Evolutionary conservation across 2,797 vertebrate species (phyloP), one percentile per base, ranked within the genome.

Genomic region (Tinamus major): DNA sequence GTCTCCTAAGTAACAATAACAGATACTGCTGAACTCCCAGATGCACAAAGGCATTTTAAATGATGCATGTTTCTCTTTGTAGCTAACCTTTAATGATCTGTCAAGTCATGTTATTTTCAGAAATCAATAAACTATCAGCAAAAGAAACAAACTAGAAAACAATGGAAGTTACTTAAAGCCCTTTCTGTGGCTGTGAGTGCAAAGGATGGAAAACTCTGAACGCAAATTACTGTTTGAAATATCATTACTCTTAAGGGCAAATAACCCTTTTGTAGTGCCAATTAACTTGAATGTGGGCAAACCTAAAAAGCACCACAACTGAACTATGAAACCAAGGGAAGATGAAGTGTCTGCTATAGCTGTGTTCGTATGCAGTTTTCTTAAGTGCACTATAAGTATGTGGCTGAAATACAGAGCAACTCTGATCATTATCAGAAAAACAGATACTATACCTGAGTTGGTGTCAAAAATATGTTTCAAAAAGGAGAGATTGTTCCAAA

Each of bases 1-100:
- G 95, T 84, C 67, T 85, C 80, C 58, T 74, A 90, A 93, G 85
- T 76, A 85, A 89, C 85, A 42, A 53, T 95, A 85, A 95, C 79
- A 75, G 71, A 65, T 75, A 68, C 71, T 89, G 61, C 74, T 90
- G 48, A 44, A 83, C 16, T 92, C 39, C 90, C 56, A 78, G 7
- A 82, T 87, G 55, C 64, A 83, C 80, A 91, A 58, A 69, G 79
- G 84, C 77, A 24, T 95, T 92, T 95, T 92, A 84, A 89, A 62
- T 71, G 46, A 87, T 80, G 58, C 68, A 92, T 93, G 68, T 90
- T 90, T 93, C 81, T 74, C 89, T 94, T 62, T 81, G 85, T 51
- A 41, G 23, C 55, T 78, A 96, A 94, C 93, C 87, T 79, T 72
- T 80, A 58, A 82, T 37, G 46, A 89, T 93, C 87, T 88, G 79